A percentile compares a stretch with the other conserved stretches of the same genome.
phyloP scores from a whole-genome alignment of 2,113 vertebrate genomes.

The Heteronetta atricapilla region DNA sequence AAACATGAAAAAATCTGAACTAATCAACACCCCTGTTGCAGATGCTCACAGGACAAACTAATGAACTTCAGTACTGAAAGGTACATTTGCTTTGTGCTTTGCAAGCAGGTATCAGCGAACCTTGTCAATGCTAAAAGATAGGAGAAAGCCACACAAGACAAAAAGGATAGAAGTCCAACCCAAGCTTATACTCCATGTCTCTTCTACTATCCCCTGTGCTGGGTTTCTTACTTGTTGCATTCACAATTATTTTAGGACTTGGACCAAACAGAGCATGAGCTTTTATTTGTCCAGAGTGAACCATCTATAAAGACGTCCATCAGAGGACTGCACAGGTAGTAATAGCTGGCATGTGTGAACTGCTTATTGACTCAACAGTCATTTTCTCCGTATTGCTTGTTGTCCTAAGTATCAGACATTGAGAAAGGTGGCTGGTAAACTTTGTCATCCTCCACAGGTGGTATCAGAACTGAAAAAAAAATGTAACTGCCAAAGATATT shows the following conservation, averaged over 20 bases:
- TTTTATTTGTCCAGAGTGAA: rapidly evolving
- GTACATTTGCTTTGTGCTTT: not conserved
- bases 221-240: not conserved
- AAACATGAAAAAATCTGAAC: not conserved
- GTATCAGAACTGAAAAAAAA: not conserved
- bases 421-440: not conserved
- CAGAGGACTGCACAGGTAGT: rapidly evolving
- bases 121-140: not conserved
- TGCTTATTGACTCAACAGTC: not conserved
- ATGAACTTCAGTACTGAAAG: not conserved
- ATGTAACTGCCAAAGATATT: not conserved
- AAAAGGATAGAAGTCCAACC: not conserved
- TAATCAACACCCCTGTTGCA: not conserved
- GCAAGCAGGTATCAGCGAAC: not conserved
- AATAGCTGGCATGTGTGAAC: rapidly evolving
- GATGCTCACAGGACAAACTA: not conserved
- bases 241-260: not conserved
- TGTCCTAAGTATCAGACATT: not conserved
- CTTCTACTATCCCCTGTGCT: not conserved
- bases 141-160: not conserved
- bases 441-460: not conserved
- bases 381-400: not conserved
- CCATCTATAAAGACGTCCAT: rapidly evolving
- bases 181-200: rapidly evolving
- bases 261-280: not conserved